These are phyloP conservation scores for Sitta carolinensis DNA, from an alignment of 2,797 vertebrate species.

Conservation along the genomic window DNA sequence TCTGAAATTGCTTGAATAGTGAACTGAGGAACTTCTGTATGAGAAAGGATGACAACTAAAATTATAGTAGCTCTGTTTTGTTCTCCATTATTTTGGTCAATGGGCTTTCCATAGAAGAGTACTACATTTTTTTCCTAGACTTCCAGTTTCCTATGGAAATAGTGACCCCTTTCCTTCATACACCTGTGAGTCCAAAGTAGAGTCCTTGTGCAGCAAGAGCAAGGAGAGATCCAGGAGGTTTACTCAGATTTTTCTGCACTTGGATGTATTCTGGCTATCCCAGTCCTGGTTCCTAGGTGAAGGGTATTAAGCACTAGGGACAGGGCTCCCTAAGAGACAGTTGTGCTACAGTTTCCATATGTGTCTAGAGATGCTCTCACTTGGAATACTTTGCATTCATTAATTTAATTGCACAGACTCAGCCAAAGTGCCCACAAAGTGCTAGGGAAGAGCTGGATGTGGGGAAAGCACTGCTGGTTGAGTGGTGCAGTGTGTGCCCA, in stretches of 20 bases:
- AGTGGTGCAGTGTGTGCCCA: neutral
- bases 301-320: neutral
- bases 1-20: neutral
- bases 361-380: neutral
- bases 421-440: neutral
- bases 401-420: neutral
- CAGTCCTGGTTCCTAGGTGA: neutral
- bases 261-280: neutral
- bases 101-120: neutral
- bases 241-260: neutral
- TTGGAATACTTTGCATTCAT: neutral
- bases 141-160: neutral
- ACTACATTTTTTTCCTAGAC: neutral
- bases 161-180: neutral
- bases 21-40: neutral
- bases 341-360: neutral
- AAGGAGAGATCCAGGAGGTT: neutral
- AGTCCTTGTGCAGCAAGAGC: neutral
- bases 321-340: neutral
- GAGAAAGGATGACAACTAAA: neutral
- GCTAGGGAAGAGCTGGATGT: accelerated
- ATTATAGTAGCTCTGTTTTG: neutral
- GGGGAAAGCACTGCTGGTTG: neutral
- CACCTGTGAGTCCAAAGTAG: neutral
- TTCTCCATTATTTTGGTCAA: neutral